A percentile compares a stretch with the other conserved stretches of the same genome.
phyloP scores from a whole-genome alignment of 2,797 vertebrate species.

The Sphenopsis melanotis region DNA sequence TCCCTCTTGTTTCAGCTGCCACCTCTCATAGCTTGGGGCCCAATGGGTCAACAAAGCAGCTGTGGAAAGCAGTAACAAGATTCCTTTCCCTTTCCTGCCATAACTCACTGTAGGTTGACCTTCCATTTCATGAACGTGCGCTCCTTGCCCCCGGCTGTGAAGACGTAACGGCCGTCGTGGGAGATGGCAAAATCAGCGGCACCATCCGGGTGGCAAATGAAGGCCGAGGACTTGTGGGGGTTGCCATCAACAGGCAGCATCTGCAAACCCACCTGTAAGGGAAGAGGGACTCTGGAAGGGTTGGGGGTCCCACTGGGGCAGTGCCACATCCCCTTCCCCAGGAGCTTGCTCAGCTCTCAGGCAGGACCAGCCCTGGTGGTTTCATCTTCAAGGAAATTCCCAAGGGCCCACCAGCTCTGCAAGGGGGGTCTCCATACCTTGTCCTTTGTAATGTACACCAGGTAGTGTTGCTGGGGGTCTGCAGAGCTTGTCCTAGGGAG shows the following conservation, averaged over 20 bases:
- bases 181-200: conserved; percentile 80
- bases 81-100: not conserved
- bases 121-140: conserved; percentile 83
- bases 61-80: not conserved
- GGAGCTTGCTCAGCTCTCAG: not conserved
- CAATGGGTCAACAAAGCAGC: not conserved
- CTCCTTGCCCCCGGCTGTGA: conserved; percentile 85
- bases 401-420: not conserved
- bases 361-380: not conserved
- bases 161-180: conserved; percentile 79
- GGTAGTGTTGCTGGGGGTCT: conserved; percentile 67
- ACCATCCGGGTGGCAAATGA: conserved; percentile 84
- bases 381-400: not conserved
- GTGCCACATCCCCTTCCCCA: not conserved
- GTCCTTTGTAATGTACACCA: conserved; percentile 87
- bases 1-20: not conserved
- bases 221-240: conserved; percentile 84
- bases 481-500: conserved; percentile 68
- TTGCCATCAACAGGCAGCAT: conserved; percentile 92
- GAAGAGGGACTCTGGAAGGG: not conserved
- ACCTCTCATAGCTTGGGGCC: not conserved
- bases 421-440: conserved; percentile 75
- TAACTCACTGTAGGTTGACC: conserved; percentile 79
- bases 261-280: conserved; percentile 88
- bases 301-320: not conserved